Evolutionary conservation across 2,888 invertebrate genomes (phyloP), one percentile per base, ranked within the genome.

Genomic region (Melanchra persicariae): DNA sequence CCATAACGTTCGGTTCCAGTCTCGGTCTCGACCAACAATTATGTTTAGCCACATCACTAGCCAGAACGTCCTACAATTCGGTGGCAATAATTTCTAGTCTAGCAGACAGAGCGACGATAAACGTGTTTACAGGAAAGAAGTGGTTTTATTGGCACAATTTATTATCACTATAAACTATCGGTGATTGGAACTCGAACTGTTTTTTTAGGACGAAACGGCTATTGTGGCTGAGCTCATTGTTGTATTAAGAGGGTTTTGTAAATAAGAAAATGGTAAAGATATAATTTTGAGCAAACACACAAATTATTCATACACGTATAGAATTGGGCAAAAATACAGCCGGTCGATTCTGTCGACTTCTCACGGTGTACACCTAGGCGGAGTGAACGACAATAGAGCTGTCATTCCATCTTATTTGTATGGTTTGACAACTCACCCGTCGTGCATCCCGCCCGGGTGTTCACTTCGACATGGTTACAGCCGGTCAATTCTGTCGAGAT

Each of bases 91-190:
- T 77, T 82, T 84, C 84, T 72, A 80, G 81, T 76, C 80, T 74
- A 71, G 52, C 71, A 77, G 68, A 82, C 79, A 75, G 22, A 17
- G 57, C 45, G 40, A 69, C 72, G 58, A 77, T 85, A 85, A 87
- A 87, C 81, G 59, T 85, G 86, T 86, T 86, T 82, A 84, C 83
- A 74, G 77, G 72, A 79, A 79, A 79, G 52, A 60, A 62, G 19
- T 43, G 55, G 61, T 47, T 81, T 71, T 78, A 82, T 84, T 61
- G 64, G n/a, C 5, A 63, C 69, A 70, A 79, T 84, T 84, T 82
- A 79, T 83, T 74, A 49, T 77, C 64, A 74, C 72, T 30, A 69
- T 74, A 70, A 74, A 69, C 68, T 72, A 66, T 68, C 62, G 47
- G 62, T 59, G 45, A 67, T 74, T 55, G 58, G 59, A 37, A 19